These are phyloP conservation scores for Drosophila oshimai DNA, from an alignment of 1,140 invertebrate species.

Conservation along the genomic window DNA sequence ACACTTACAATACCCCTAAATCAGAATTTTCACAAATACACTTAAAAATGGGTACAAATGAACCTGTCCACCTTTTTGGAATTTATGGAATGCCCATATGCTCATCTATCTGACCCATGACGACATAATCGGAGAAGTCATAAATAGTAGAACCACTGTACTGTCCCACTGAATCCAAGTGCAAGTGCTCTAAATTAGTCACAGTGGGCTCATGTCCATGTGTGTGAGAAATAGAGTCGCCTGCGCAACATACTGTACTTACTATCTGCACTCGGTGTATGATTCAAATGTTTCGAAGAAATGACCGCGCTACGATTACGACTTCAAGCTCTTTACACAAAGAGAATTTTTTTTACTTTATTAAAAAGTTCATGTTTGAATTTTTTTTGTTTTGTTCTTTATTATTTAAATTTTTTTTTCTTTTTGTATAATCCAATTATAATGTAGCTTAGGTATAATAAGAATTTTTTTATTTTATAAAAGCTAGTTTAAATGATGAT, in stretches of 20 bases:
- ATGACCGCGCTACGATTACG: not conserved
- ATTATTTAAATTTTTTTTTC: no score
- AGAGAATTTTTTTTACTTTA: not conserved
- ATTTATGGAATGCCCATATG: not conserved
- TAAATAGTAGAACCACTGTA: not conserved
- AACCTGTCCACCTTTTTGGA: not conserved
- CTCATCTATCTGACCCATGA: conserved; percentile 10
- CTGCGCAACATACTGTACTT: no score
- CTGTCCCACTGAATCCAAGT: not conserved
- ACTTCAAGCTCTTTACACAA: not conserved
- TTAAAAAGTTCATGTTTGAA: not conserved
- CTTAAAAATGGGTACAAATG: no score
- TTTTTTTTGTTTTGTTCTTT: no score
- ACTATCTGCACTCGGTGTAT: conserved; percentile 5
- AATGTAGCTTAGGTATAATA: no score
- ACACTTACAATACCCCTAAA: no score
- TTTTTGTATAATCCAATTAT: no score
- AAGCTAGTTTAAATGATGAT: no score
- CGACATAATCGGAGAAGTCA: not conserved
- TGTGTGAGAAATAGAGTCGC: not conserved
- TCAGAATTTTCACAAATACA: no score
- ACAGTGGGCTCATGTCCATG: no score
- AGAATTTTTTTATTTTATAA: no score
- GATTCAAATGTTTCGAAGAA: conserved; percentile 19
- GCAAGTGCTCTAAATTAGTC: conserved; percentile 20